Percentiles rank a stretch among this genome's conserved stretches.
These are phyloP conservation scores for Agrotis segetum DNA, from an alignment of 2,888 invertebrate genomes.

Conservation along the genomic window DNA sequence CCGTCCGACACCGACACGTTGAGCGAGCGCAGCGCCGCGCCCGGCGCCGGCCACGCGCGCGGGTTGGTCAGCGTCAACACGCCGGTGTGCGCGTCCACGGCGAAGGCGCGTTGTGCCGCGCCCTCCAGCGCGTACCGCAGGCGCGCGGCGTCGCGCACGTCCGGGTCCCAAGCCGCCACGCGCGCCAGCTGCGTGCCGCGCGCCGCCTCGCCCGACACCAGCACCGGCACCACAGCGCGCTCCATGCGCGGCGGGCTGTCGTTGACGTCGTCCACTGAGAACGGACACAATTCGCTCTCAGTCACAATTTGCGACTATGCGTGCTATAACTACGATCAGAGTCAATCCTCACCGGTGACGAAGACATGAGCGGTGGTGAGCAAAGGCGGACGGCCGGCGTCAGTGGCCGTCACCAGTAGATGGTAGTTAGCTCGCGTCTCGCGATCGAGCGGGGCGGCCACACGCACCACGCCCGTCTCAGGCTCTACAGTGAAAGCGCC, in stretches of 20 bases:
- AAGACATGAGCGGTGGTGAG: constrained; percentile 96
- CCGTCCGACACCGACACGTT: constrained; percentile 99
- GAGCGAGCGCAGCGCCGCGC: constrained; percentile 91
- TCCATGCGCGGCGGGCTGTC: constrained; percentile 97
- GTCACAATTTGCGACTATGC: too few species aligned
- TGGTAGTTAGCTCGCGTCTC: constrained; percentile 94
- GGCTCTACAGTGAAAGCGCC: constrained; percentile 95
- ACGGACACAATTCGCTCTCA: neutral
- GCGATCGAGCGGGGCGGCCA: constrained; percentile 95
- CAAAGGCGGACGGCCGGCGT: constrained; percentile 96
- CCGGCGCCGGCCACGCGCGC: constrained; percentile 90
- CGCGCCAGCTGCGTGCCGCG: constrained; percentile 97
- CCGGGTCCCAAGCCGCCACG: constrained; percentile 97
- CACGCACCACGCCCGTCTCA: constrained; percentile 94
- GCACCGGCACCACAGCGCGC: constrained; percentile 94
- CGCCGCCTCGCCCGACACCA: constrained; percentile 95
- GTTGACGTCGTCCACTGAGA: constrained; percentile 96
- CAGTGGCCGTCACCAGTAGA: constrained; percentile 95
- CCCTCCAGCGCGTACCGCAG: constrained; percentile 95
- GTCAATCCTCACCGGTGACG: constrained; percentile 91
- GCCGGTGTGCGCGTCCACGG: constrained; percentile 78
- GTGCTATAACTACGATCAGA: neutral
- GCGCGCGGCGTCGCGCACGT: constrained; percentile 94
- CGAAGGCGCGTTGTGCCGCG: constrained; percentile 72
- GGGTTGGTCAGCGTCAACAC: constrained; percentile 77